phyloP scores from a whole-genome alignment of 2,888 invertebrate genomes.

The Steinernema scapterisci region DNA sequence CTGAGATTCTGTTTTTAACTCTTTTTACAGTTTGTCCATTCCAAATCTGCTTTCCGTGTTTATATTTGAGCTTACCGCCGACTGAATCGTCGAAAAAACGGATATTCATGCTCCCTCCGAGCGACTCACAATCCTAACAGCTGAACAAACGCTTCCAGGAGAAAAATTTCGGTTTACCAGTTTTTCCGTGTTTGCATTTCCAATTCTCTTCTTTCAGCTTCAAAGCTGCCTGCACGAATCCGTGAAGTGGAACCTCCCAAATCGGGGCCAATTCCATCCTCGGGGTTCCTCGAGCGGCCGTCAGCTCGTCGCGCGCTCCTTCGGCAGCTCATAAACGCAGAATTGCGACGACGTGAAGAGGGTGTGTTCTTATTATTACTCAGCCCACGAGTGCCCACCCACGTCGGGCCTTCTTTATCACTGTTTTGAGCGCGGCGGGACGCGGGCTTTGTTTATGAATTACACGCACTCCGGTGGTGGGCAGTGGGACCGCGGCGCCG shows the following conservation, averaged over 20 bases:
- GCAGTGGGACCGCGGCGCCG: too few relatives aligned
- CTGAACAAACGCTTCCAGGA: too few relatives aligned
- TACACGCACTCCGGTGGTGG: background rate
- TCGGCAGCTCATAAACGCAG: background rate
- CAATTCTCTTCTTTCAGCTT: background rate
- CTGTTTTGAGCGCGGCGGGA: background rate
- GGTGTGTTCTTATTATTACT: too few relatives aligned
- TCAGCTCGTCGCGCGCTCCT: background rate
- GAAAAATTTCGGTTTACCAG: too few relatives aligned
- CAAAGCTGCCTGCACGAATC: too few relatives aligned
- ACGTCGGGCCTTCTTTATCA: constrained; percentile 1
- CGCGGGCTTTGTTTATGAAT: constrained; percentile 11
- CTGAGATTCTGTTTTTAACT: too few relatives aligned
- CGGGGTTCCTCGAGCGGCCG: background rate
- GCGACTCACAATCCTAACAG: too few relatives aligned
- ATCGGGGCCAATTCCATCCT: constrained; percentile 19
- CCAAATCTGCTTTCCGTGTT: too few relatives aligned
- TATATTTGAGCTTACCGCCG: too few relatives aligned
- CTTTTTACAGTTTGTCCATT: too few relatives aligned
- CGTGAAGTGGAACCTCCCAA: constrained; percentile 2
- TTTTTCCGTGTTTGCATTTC: background rate
- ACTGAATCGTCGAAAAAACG: too few relatives aligned
- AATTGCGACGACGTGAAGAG: background rate
- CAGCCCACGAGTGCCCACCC: background rate
- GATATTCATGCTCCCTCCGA: too few relatives aligned